Conservation (phyloP, 2,888 invertebrate genomes). For the Morpho deidamia region DNA sequence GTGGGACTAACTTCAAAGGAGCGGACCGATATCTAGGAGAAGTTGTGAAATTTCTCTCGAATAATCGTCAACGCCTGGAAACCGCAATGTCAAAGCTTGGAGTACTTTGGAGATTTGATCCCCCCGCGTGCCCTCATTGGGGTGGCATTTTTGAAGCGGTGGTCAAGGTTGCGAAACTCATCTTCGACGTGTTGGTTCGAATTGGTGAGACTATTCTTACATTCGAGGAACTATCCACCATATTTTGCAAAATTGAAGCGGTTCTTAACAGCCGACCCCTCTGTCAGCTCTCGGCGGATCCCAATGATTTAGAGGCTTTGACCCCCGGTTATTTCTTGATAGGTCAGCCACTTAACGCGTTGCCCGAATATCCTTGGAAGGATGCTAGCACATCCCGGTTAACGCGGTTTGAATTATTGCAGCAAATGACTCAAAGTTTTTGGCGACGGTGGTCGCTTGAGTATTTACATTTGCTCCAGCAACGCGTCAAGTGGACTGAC, state of each 20-base stretch:
- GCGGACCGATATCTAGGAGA: not conserved
- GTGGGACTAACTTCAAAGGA: constrained; percentile 8
- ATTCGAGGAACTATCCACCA: constrained; percentile 3
- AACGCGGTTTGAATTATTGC: constrained; percentile 6
- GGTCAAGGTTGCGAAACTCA: not conserved
- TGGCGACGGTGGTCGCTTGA: constrained; percentile 14
- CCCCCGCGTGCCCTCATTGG: not conserved
- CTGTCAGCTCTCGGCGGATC: not conserved
- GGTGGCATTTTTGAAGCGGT: not conserved
- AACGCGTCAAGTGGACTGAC: not conserved
- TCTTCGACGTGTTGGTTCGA: not conserved
- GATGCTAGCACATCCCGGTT: not conserved
- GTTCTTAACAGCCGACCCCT: not conserved
- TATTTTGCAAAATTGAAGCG: not conserved
- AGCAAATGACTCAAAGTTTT: constrained; percentile 12
- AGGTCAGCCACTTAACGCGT: not conserved
- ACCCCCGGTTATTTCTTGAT: not conserved
- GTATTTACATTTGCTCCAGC: constrained; percentile 10
- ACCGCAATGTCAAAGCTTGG: not conserved
- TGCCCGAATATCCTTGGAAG: not conserved
- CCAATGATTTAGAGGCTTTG: not conserved
- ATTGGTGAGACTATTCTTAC: constrained; percentile 3
- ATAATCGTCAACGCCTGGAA: not conserved
- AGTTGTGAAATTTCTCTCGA: not conserved
- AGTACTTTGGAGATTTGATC: not conserved